Evolutionary conservation across 2,113 vertebrate genomes (phyloP), one percentile per base, ranked within the genome.

Genomic region (Bufo bufo): DNA sequence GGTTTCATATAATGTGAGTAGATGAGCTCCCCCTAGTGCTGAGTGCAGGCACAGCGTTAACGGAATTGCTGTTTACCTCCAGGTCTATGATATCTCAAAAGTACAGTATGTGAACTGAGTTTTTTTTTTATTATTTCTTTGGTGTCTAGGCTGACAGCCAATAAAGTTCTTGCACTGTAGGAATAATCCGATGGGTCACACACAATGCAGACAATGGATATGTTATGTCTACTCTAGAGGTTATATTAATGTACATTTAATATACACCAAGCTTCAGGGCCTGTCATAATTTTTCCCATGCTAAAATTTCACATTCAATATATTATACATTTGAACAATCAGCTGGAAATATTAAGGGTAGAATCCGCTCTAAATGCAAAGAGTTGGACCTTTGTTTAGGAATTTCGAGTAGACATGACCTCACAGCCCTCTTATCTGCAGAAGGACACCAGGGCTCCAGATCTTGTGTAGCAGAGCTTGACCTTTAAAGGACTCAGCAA

Each of bases 341-440:
- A 33, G 20, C n/a, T 23, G 65, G 11, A 9, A 69, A 33, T n/a
- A 33, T 4, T 23, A 4, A 5, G 23, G 0, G 23, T 4, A 69
- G 65, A 43, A 71, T 23, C 0, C 23, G 23, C 43, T 11, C 66
- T 14, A 12, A 14, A 23, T 71, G 23, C 23, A 8, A 3, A 8
- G 4, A 4, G 1, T 47, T 47, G 72, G 4, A 5, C 58, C 16
- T 65, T 65, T 63, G 74, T 86, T 17, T 65, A 16, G 84, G 33
- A 16, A 61, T 77, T 61, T 20, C 33, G 43, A 33, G 74, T 9
- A 65, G 84, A 78, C 72, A 63, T 77, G 71, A 85, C 71, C 71
- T 85, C 84, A 85, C 20, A 74, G 23, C 8, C 0, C 54, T 47
- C 71, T 85, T 75, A 85, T 85, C 84, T 77, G 52, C 4, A 77